Conservation (phyloP, 2,113 vertebrate species). For the Alethe diademata region DNA sequence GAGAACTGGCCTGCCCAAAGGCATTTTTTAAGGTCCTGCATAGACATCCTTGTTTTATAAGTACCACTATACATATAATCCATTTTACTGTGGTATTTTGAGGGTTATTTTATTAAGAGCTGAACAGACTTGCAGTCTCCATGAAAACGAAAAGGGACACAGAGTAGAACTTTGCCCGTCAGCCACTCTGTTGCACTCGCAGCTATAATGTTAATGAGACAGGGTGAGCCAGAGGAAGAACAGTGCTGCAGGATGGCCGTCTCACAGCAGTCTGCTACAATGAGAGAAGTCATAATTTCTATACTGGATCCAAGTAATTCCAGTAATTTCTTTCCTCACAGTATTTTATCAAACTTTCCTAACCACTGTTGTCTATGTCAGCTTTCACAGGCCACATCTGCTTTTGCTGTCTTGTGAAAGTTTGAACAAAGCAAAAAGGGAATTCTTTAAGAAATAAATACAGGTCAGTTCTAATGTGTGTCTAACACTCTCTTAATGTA, state of each 20-base stretch:
- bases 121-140: conserved; percentile 24
- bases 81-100: background rate
- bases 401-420: background rate
- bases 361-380: background rate
- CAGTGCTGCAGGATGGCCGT: background rate
- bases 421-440: background rate
- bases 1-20: background rate
- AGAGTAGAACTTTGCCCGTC: background rate
- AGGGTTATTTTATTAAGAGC: conserved; percentile 21
- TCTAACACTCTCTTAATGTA: background rate
- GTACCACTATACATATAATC: background rate
- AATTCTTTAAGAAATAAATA: background rate
- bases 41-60: background rate
- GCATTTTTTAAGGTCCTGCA: background rate
- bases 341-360: background rate
- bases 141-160: background rate
- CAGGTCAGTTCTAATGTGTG: background rate
- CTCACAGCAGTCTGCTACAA: background rate
- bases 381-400: background rate
- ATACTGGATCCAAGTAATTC: background rate
- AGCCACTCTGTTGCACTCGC: background rate
- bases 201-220: conserved; percentile 4
- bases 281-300: background rate
- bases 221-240: conserved; percentile 29
- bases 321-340: background rate